Evolutionary conservation across 2,888 invertebrate genomes (phyloP), one percentile per base, ranked within the genome.

Genomic region (Lacanobia wlatinum): DNA sequence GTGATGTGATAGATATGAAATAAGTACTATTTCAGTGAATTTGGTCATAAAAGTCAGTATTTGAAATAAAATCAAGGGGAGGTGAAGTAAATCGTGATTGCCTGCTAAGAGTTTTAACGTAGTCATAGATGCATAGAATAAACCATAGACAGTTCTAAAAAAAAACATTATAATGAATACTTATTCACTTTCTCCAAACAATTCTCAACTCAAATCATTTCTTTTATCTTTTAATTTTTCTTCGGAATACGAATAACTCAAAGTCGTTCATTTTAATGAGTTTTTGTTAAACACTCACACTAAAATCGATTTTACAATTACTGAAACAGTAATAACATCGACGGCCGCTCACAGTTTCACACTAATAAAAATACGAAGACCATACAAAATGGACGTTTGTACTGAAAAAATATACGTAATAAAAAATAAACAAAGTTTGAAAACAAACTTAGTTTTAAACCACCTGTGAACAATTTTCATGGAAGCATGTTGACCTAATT

Each of bases 231-330:
- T 23, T 12, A 43, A 23, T 43, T 76, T 73, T 77, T 67, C 50
- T 48, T 14, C 18, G 12, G 23, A 50, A 73, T 50, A 58, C 16
- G 23, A 43, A 53, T 62, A 50, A 73, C 28, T 53, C 16, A 10
- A 14, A 59, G 50, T 79, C 28, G 52, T 59, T 62, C 5, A 43
- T 79, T 66, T 76, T 74, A 68, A 77, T 81, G 63, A 67, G 63
- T 78, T 77, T 64, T 40, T 64, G 52, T 68, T 61, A 52, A 63
- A 64, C 53, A 63, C 59, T 66, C 53, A 43, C 43, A 69, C 12
- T 66, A 68, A 70, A 75, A 74, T 52, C 16, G 7, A 56, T 65
- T 63, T 80, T 61, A 74, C 59, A 53, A 34, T 34, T 34, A 18
- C 52, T 67, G 59, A 77, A 77, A 80, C 53, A 62, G 61, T 65